These are phyloP conservation scores for Spialia ferax DNA, from an alignment of 2,888 invertebrate genomes.

Conservation along the genomic window DNA sequence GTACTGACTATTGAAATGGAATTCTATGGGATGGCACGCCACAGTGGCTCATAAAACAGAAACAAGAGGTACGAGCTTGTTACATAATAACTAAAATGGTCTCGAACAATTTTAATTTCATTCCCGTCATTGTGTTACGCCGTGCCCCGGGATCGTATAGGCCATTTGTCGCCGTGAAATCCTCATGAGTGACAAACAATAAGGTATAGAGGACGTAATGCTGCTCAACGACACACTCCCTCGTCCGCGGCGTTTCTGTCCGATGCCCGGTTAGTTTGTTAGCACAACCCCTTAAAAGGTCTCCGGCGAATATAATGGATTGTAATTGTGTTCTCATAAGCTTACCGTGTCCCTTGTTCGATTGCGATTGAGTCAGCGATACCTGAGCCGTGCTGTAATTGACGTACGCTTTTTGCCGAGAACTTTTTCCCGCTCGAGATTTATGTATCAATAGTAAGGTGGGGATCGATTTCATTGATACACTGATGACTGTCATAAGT, in stretches of 20 bases:
- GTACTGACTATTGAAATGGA: constrained; percentile 38
- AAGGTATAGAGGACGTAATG: constrained; percentile 72
- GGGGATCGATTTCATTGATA: constrained; percentile 44
- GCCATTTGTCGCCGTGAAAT: constrained; percentile 82
- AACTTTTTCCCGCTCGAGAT: constrained; percentile 45
- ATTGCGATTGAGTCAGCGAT: constrained; percentile 78
- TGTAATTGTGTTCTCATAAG: constrained; percentile 84
- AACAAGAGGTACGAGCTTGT: constrained; percentile 41
- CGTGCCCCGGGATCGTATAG: constrained; percentile 64
- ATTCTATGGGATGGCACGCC: constrained; percentile 40
- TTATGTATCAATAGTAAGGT: constrained; percentile 50
- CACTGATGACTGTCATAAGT: constrained; percentile 40
- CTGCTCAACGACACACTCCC: constrained; percentile 53
- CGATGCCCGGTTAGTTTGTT: constrained; percentile 57
- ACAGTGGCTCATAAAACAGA: constrained; percentile 40
- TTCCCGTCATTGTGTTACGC: constrained; percentile 65
- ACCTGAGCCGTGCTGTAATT: constrained; percentile 70
- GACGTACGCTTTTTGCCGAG: constrained; percentile 59
- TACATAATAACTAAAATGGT: constrained; percentile 50
- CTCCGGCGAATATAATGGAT: constrained; percentile 74
- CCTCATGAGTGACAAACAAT: constrained; percentile 83
- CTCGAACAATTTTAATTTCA: constrained; percentile 71
- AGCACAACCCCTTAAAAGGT: constrained; percentile 72
- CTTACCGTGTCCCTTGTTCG: constrained; percentile 66
- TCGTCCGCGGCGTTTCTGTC: constrained; percentile 42